Conservation (phyloP, 2,113 vertebrate genomes). For the Tragulus kanchil region DNA sequence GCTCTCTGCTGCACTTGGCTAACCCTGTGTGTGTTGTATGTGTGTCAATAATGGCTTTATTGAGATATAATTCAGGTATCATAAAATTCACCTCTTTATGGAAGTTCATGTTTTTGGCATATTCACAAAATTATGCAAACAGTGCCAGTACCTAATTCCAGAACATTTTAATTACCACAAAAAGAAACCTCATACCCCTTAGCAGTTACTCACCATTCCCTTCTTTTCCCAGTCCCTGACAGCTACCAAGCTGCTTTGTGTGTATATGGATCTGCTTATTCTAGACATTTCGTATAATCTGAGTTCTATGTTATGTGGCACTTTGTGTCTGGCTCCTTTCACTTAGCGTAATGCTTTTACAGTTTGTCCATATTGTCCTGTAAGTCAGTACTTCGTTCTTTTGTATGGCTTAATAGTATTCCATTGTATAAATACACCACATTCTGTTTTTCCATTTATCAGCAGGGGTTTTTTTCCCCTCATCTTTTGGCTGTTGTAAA, state of each 20-base stretch:
- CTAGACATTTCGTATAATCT: background rate
- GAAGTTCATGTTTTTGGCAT: background rate
- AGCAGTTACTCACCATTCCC: background rate
- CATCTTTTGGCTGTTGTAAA: background rate
- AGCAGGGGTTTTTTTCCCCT: background rate
- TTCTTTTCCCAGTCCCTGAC: background rate
- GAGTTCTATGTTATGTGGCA: background rate
- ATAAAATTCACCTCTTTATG: background rate
- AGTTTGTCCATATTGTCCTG: background rate
- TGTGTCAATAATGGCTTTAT: conserved; percentile 21
- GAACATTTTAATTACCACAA: background rate
- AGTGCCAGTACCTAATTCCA: background rate
- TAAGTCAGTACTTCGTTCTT: conserved; percentile 14
- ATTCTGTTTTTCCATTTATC: conserved; percentile 23
- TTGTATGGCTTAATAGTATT: conserved; percentile 14
- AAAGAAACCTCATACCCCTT: background rate
- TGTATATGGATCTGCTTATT: background rate
- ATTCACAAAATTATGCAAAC: background rate
- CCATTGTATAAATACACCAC: background rate
- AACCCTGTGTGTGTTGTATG: background rate
- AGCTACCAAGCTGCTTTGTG: background rate
- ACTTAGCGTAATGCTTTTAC: background rate
- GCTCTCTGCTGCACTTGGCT: background rate
- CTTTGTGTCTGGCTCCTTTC: conserved; percentile 25
- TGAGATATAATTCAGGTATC: conserved; percentile 18